These are phyloP conservation scores for Cryptophagus acutangulus DNA, from an alignment of 2,888 invertebrate genomes.

Conservation along the genomic window DNA sequence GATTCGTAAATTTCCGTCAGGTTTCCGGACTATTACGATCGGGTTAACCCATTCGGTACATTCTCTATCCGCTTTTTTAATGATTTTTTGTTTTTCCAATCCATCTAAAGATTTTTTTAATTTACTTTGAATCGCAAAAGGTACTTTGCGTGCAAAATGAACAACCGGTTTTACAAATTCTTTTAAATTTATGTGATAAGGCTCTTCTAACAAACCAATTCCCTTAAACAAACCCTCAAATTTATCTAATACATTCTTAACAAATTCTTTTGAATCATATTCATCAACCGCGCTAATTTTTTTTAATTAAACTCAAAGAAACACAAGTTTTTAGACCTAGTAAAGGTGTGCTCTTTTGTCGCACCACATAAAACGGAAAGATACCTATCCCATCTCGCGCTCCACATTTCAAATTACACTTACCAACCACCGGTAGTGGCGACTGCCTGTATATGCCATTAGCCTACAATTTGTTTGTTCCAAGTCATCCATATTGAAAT, in stretches of 20 bases:
- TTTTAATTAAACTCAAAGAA: slow-evolving; percentile 2
- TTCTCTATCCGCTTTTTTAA: slow-evolving; percentile 23
- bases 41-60: slow-evolving; percentile 28
- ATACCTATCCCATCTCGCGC: slow-evolving; percentile 1
- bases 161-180: slow-evolving; percentile 12
- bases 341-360: not conserved
- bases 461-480: slow-evolving; percentile 7
- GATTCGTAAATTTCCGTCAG: slow-evolving; percentile 14
- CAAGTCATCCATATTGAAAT: slow-evolving; percentile 5
- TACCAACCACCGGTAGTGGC: slow-evolving; percentile 3
- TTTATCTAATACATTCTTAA: slow-evolving; percentile 3
- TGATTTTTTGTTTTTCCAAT: slow-evolving; percentile 19
- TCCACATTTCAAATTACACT: slow-evolving; percentile 6
- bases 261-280: not conserved
- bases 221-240: slow-evolving; percentile 10
- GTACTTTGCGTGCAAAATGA: slow-evolving; percentile 22
- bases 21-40: slow-evolving; percentile 24
- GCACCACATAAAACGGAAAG: slow-evolving; percentile 8
- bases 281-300: slow-evolving; percentile 6
- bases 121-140: slow-evolving; percentile 19
- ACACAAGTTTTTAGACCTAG: slow-evolving; percentile 5
- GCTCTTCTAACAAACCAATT: slow-evolving; percentile 12
- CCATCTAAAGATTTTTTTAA: slow-evolving; percentile 18
- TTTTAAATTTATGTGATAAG: slow-evolving; percentile 18
- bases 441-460: slow-evolving; percentile 7